Evolutionary conservation across 2,797 vertebrate species (phyloP), one percentile per base, ranked within the genome.

Genomic region (Anabacerthia variegaticeps): DNA sequence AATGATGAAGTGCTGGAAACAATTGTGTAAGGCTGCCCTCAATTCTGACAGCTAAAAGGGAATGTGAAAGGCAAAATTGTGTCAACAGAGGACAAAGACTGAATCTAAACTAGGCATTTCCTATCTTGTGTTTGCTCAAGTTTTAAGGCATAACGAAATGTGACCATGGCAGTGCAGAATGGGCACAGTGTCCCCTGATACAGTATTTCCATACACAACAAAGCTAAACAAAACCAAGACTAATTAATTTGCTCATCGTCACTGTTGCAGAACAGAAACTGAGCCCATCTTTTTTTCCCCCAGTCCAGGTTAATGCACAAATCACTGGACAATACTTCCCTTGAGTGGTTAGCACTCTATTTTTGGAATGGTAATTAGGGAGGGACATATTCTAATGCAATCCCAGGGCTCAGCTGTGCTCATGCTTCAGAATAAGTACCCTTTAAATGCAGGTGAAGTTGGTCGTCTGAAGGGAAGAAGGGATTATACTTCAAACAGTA

Each of bases 341-440:
- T 85, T 85, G 32, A 66, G 88, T 67, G 72, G 81, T 72, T 71
- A 74, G 37, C n/a, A 54, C 20, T 91, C 54, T 94, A 88, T 87
- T 96, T 96, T 93, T 80, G 88, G 81, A 87, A 85, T n/a, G 22
- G 52, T 43, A 77, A 77, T 91, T 85, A 79, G 75, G 90, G 83
- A 90, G 52, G 55, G 32, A 71, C 48, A 52, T 39, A 27, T 67
- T 77, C 81, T 93, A 85, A 74, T 43, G 63, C 85, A 95, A 86
- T 93, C 54, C 23, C 66, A 55, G 66, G 20, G 56, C 63, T 61
- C 56, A 71, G 71, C 20, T 81, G 41, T 62, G 30, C 73, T 95
- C 36, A 68, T 62, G 55, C 55, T 90, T 81, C 71, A 77, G 41
- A 76, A 51, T 27, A 71, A 63, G 21, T 5, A 26, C 52, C 44